A percentile compares a stretch with the other conserved stretches of the same genome.
These are phyloP conservation scores for Cancer borealis DNA, from an alignment of 2,888 invertebrate genomes.

Conservation along the genomic window DNA sequence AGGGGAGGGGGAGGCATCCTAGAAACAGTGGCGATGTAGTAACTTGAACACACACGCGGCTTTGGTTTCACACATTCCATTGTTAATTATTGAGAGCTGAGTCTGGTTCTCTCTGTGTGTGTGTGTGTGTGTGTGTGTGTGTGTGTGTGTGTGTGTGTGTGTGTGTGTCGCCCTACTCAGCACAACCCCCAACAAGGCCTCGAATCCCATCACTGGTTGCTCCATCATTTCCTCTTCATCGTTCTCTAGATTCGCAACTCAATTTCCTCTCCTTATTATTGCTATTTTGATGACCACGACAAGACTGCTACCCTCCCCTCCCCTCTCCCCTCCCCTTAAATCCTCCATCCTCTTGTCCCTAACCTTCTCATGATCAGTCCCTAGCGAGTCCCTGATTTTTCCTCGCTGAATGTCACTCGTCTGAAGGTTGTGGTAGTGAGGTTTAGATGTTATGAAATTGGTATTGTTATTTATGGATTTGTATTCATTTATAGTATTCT, in stretches of 20 bases:
- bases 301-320: background rate
- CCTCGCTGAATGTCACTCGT: background rate
- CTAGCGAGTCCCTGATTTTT: constrained; percentile 81
- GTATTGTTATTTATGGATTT: background rate
- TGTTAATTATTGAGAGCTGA: background rate
- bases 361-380: background rate
- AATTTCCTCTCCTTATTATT: background rate
- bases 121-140: background rate
- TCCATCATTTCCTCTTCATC: background rate
- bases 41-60: background rate
- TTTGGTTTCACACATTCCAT: background rate
- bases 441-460: background rate
- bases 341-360: background rate
- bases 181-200: background rate
- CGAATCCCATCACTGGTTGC: background rate
- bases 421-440: background rate
- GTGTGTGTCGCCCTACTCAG: background rate
- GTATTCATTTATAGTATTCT: background rate
- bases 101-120: background rate
- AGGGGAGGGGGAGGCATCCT: background rate
- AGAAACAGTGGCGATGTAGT: background rate
- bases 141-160: constrained; percentile 32
- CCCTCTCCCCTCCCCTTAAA: background rate
- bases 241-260: constrained; percentile 17
- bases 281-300: constrained; percentile 4